Percentiles rank a stretch among this genome's conserved stretches.
Evolutionary conservation across 2,113 vertebrate genomes (phyloP).

Genomic region (Larimichthys crocea): DNA sequence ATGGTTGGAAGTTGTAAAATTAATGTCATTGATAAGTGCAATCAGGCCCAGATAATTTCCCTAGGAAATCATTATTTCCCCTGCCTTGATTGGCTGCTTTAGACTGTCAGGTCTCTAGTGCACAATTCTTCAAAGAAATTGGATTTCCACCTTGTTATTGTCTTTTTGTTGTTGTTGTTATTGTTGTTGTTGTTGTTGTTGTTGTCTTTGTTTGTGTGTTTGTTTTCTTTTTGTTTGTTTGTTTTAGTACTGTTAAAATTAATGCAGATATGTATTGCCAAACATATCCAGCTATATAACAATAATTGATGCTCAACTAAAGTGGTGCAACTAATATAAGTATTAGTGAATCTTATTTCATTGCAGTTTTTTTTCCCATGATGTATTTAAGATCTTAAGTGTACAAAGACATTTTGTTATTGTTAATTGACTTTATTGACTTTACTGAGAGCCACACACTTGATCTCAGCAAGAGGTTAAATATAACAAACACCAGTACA

Average conservation of each 20-base stretch:
- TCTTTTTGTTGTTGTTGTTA: neutral
- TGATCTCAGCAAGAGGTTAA: slow-evolving; percentile 47
- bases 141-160: neutral
- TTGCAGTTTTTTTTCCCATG: neutral
- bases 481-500: slow-evolving; percentile 52
- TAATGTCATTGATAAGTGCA: slow-evolving; percentile 71
- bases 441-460: neutral
- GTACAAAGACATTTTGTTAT: neutral
- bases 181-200: too few species aligned
- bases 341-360: too few species aligned
- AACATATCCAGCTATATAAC: neutral
- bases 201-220: neutral
- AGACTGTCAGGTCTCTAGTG: slow-evolving; percentile 31
- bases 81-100: slow-evolving; percentile 65
- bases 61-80: slow-evolving; percentile 40
- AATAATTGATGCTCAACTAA: neutral
- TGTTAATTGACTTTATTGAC: neutral
- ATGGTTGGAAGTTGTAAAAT: slow-evolving; percentile 45
- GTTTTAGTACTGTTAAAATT: slow-evolving; percentile 33
- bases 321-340: neutral
- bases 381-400: neutral
- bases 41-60: slow-evolving; percentile 73
- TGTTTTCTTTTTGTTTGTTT: slow-evolving; percentile 25
- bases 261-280: slow-evolving; percentile 1
- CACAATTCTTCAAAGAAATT: slow-evolving; percentile 17